These are phyloP conservation scores for Nerophis ophidion DNA, from an alignment of 2,113 vertebrate species.

Conservation along the genomic window DNA sequence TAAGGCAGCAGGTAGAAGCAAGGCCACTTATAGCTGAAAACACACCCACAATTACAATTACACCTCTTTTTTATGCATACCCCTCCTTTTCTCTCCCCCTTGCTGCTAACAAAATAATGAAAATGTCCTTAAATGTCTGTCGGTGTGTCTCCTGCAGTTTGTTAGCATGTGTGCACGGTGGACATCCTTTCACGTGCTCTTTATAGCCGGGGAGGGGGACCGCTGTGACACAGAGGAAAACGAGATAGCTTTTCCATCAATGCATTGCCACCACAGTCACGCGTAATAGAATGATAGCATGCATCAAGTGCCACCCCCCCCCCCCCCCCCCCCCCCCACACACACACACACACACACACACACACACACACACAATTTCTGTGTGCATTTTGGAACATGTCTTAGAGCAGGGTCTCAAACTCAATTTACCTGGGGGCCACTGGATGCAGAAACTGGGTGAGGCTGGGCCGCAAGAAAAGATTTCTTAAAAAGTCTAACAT, in stretches of 20 bases:
- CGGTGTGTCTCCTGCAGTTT: slow-evolving; percentile 18
- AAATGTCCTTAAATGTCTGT: slow-evolving; percentile 3
- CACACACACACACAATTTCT: slow-evolving; percentile 6
- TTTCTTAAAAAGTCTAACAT: too few relatives aligned
- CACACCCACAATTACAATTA: slow-evolving; percentile 54
- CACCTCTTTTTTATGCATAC: neutral
- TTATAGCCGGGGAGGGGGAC: slow-evolving; percentile 26
- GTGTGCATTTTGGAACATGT: neutral
- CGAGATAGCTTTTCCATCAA: slow-evolving; percentile 64
- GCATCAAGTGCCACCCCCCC: neutral
- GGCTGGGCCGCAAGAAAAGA: too few relatives aligned
- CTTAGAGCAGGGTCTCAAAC: too few relatives aligned
- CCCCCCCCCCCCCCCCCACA: too few relatives aligned
- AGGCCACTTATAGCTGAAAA: slow-evolving; percentile 42
- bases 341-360: slow-evolving; percentile 23
- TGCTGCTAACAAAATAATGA: neutral
- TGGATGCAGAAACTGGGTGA: too few relatives aligned
- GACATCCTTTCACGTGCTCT: slow-evolving; percentile 23
- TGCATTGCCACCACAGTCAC: slow-evolving; percentile 17
- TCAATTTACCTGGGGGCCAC: too few relatives aligned
- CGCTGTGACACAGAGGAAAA: slow-evolving; percentile 67
- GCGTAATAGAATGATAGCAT: neutral
- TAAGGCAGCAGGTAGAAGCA: slow-evolving; percentile 1
- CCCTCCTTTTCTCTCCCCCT: neutral
- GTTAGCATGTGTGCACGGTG: slow-evolving; percentile 22